Conservation (phyloP, 2,888 invertebrate species). For the Cylloceria caligata region DNA sequence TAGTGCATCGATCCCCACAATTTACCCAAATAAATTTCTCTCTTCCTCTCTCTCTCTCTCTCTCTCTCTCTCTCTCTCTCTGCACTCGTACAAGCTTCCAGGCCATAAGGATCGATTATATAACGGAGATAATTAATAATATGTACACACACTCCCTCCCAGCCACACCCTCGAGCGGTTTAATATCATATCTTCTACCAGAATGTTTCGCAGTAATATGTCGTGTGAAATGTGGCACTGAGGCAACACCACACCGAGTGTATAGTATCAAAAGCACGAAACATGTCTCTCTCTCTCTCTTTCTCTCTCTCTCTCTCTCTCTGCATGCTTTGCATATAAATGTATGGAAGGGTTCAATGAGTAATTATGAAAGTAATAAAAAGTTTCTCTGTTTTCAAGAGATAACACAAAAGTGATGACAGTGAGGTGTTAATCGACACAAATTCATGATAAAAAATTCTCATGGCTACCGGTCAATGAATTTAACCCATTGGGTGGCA, state of each 20-base stretch:
- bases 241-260: neutral
- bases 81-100: neutral
- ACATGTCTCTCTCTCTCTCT: neutral
- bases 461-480: neutral
- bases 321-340: conserved; percentile 18
- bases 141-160: neutral
- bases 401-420: neutral
- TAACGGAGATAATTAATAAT: neutral
- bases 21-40: neutral
- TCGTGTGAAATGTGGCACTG: neutral
- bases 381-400: neutral
- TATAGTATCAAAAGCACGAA: neutral
- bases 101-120: neutral
- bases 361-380: conserved; percentile 30
- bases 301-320: too few relatives aligned
- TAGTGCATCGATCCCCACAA: neutral
- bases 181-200: neutral
- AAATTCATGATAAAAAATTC: neutral
- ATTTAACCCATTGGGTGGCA: too few relatives aligned
- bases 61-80: too few relatives aligned
- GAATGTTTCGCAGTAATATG: conserved; percentile 12
- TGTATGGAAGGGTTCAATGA: conserved; percentile 29
- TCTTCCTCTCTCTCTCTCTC: too few relatives aligned
- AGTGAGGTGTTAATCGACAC: neutral
- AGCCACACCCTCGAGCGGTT: neutral